Evolutionary conservation across 2,888 invertebrate species (phyloP).

Genomic region (Rhopalosiphum nymphaeae): DNA sequence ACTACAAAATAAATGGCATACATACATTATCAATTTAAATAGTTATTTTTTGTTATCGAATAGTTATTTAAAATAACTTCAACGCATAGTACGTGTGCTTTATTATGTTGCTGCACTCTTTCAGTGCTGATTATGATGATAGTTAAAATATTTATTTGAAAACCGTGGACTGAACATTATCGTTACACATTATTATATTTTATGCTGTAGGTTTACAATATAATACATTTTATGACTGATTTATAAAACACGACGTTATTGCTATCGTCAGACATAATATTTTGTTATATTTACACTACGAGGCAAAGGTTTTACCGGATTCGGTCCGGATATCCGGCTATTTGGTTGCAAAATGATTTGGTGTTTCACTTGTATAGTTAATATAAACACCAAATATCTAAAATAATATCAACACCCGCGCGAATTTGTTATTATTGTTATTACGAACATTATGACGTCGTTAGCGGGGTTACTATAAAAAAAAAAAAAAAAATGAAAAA

Average conservation of each 20-base stretch:
- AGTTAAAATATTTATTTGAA: background rate
- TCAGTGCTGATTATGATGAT: background rate
- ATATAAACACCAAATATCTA: background rate
- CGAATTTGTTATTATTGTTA: background rate
- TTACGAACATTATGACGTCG: background rate
- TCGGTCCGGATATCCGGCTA: constrained; percentile 28
- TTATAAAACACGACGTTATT: background rate
- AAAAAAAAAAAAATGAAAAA: background rate
- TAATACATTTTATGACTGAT: background rate
- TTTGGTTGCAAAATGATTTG: constrained; percentile 24
- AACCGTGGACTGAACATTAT: background rate
- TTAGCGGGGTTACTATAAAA: too few species aligned
- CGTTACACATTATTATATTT: background rate
- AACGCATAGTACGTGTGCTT: background rate
- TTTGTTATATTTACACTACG: background rate
- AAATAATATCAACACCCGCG: background rate
- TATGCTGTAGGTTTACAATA: background rate
- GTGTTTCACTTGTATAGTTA: background rate
- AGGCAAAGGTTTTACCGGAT: background rate
- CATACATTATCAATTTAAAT: constrained; percentile 10
- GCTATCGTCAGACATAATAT: background rate
- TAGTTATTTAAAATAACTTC: constrained; percentile 13
- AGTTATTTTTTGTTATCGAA: constrained; percentile 21
- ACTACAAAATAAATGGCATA: constrained; percentile 22
- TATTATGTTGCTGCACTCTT: background rate